These are phyloP conservation scores for Porites lutea DNA, from an alignment of 64 coral and sea anemone species.

Conservation along the genomic window DNA sequence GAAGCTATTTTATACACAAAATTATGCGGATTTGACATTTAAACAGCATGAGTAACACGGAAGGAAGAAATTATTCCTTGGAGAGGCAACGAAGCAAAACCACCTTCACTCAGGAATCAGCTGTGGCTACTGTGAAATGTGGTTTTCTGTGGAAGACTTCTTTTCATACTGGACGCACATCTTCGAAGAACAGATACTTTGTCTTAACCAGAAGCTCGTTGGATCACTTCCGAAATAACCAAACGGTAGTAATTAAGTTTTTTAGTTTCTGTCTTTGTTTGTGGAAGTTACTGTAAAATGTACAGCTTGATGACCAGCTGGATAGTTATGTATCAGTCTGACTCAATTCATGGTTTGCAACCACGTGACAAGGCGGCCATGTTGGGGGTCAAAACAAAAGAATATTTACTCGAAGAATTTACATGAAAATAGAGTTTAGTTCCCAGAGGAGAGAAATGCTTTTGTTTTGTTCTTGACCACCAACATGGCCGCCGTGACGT, in stretches of 20 bases:
- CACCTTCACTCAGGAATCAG: constrained; percentile 24
- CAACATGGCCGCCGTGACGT: too few species aligned
- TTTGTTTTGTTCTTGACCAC: too few species aligned
- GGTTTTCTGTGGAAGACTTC: constrained; percentile 83
- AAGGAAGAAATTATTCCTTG: neutral
- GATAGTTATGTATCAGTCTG: too few species aligned
- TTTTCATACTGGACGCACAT: constrained; percentile 45
- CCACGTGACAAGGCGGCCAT: too few species aligned
- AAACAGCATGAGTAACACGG: neutral
- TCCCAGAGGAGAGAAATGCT: too few species aligned
- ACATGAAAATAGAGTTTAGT: too few species aligned
- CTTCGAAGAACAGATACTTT: constrained; percentile 74
- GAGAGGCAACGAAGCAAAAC: neutral
- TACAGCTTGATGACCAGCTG: too few species aligned
- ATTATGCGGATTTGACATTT: neutral
- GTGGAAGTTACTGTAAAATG: too few species aligned
- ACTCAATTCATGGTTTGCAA: too few species aligned
- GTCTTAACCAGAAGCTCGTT: constrained; percentile 82
- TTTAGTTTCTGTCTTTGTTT: neutral
- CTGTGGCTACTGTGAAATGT: constrained; percentile 30
- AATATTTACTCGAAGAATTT: too few species aligned
- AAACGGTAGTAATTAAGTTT: constrained; percentile 69
- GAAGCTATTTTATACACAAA: neutral
- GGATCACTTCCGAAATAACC: constrained; percentile 82
- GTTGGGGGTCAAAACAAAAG: too few species aligned